Conservation (phyloP, 2,113 vertebrate species). For the Sardina pilchardus region DNA sequence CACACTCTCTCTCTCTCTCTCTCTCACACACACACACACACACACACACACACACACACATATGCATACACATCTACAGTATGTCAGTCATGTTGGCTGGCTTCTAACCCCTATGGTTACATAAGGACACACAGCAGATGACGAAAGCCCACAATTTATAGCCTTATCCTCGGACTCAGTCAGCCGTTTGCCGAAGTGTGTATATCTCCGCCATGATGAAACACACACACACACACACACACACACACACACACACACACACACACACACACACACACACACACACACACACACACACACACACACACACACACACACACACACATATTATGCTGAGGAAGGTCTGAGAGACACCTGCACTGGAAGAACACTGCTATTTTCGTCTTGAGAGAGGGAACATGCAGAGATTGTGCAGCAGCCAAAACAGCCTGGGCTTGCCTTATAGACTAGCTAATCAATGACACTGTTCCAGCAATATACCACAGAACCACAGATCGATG, state of each 20-base stretch:
- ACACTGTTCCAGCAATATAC: not conserved
- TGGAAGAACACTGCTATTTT: not conserved
- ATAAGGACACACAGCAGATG: not conserved
- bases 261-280: not conserved
- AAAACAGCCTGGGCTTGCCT: not conserved
- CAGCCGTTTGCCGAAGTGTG: not conserved
- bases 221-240: not conserved
- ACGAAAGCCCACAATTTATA: not conserved
- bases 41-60: not conserved
- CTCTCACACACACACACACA: not conserved
- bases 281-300: not conserved
- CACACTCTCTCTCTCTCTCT: not conserved
- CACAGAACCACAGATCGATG: conserved; percentile 9
- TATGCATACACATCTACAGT: not conserved
- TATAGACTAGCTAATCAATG: not conserved
- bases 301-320: not conserved
- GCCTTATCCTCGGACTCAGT: not conserved
- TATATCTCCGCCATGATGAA: not conserved
- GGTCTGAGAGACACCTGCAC: not conserved
- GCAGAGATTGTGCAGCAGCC: not conserved
- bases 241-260: not conserved
- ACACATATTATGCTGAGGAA: not conserved
- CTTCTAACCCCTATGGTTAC: not conserved
- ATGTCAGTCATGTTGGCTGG: not conserved
- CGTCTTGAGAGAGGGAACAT: not conserved